Base-by-base conservation (phyloP, 2,888 invertebrate species). In the Papilio elwesi region DNA sequence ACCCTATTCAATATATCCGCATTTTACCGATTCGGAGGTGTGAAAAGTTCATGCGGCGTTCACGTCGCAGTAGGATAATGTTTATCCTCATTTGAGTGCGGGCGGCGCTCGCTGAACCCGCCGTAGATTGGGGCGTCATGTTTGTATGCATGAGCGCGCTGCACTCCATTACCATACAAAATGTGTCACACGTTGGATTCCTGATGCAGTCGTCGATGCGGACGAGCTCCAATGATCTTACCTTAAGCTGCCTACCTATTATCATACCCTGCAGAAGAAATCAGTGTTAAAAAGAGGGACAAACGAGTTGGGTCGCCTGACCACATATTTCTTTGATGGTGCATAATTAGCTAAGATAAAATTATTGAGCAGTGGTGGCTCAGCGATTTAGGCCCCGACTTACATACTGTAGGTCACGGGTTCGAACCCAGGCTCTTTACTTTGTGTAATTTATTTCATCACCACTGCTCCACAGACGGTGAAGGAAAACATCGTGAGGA, bases 161-260 rank as follows among this genome's bases (percentile, higher is more conserved):
- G 71, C 71, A 66, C 62, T 62, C 67, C 47, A 72, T 72, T 72
- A 72, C 63, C 71, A 72, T 72, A 68, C 67, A 72, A 68, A 72
- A 72, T 63, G 67, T 51, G 51, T 53, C 66, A 57, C 57, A 71
- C 10, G 55, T 71, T 15, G 51, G 57, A 53, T 53, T 69, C 52
- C 52, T 38, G 43, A 7, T 53, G 7, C 16, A 11, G 49, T 16
- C 16, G 12, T 26, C 11, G 15, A 36, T 52, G n/a, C 38, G 6
- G 55, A 43, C n/a, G 59, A 62, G 15, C 59, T 62, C 43, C 59
- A 62, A 62, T 62, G 59, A 38, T 43, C 59, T 62, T 43, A 62
- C 38, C 59, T 62, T 15, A 62, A 62, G 59, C 43, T n/a, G 15
- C n/a, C 59, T 15, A 38, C 15, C 43, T 62, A 62, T 62, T 62